Percentiles rank a stretch among this genome's conserved stretches.
phyloP scores from a whole-genome alignment of 64 coral and sea anemone species.

The Montipora foliosa region DNA sequence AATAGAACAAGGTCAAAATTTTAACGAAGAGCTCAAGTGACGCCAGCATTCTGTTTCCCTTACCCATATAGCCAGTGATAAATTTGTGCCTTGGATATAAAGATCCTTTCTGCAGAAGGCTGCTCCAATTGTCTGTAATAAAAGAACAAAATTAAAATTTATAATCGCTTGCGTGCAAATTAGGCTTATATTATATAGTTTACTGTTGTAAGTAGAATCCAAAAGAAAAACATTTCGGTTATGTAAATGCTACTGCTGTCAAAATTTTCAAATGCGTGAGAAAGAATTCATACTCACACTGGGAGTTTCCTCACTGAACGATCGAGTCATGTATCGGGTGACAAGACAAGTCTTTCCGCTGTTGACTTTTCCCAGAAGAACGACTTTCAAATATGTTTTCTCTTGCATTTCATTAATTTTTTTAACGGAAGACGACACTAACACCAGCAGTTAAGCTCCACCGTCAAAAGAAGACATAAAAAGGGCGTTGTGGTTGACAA shows the following conservation, averaged over 20 bases:
- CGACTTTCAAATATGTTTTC: slow-evolving; percentile 98
- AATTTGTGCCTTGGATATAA: slow-evolving; percentile 86
- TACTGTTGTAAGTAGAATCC: too few species aligned
- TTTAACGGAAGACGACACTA: neutral
- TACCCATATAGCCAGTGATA: slow-evolving; percentile 99
- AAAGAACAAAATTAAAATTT: neutral
- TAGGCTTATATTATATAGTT: neutral
- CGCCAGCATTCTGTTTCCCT: neutral
- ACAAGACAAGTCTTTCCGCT: slow-evolving; percentile 99
- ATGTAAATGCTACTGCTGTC: neutral
- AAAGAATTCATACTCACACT: slow-evolving; percentile 70
- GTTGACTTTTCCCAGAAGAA: slow-evolving; percentile 99
- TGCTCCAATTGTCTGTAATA: slow-evolving; percentile 95
- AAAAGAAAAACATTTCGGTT: too few species aligned
- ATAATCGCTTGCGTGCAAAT: neutral
- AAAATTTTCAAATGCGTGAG: neutral
- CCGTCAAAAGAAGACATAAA: neutral
- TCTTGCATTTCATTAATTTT: slow-evolving; percentile 87
- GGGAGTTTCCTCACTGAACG: slow-evolving; percentile 97
- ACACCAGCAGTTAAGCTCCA: too few species aligned
- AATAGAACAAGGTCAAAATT: too few species aligned
- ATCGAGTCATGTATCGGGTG: slow-evolving; percentile 92
- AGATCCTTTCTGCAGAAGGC: slow-evolving; percentile 99
- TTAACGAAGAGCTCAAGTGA: too few species aligned
- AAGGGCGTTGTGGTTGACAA: neutral